Conservation (phyloP, 2,797 vertebrate species). For the Gallinago nigripennis region DNA sequence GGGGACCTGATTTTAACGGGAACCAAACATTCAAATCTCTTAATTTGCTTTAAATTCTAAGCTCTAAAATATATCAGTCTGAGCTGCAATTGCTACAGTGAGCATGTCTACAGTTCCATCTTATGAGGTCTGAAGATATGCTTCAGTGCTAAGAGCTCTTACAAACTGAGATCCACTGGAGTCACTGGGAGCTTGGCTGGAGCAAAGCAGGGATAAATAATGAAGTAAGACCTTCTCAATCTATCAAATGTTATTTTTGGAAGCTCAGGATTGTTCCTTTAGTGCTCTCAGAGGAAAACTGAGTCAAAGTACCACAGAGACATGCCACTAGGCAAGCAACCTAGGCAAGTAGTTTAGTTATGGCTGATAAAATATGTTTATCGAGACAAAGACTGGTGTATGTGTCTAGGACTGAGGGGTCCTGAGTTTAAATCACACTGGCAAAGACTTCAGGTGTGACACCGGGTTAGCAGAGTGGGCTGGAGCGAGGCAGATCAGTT, state of each 20-base stretch:
- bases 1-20: neutral
- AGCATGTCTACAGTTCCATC: neutral
- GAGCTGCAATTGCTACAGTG: neutral
- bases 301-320: neutral
- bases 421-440: neutral
- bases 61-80: neutral
- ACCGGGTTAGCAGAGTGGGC: neutral
- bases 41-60: neutral
- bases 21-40: neutral
- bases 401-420: neutral
- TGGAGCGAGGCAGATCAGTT: neutral
- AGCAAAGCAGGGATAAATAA: slow-evolving; percentile 2
- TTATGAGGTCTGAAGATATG: neutral
- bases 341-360: neutral
- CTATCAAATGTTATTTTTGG: slow-evolving; percentile 10
- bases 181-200: neutral
- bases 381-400: neutral
- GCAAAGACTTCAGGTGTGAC: neutral
- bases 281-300: neutral
- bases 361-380: neutral
- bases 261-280: neutral
- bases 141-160: neutral
- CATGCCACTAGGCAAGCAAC: neutral
- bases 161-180: neutral
- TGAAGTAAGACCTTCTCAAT: neutral